These are phyloP conservation scores for Romanogobio albipinnatus DNA, from an alignment of 2,113 vertebrate genomes.

Conservation along the genomic window DNA sequence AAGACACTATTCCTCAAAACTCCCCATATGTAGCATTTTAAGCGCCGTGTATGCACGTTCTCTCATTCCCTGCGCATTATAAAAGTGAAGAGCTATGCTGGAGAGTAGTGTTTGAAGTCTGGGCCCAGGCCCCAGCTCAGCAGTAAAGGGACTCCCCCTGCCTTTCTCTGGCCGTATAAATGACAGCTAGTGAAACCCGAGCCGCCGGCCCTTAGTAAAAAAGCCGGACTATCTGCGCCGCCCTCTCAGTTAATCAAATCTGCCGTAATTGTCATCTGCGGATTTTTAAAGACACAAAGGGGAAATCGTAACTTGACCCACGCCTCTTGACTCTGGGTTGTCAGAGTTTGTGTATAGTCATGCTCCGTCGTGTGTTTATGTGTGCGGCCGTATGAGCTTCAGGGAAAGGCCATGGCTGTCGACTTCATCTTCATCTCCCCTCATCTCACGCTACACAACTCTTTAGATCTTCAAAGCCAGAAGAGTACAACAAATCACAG, in stretches of 20 bases:
- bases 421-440: slow-evolving; percentile 60
- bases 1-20: not conserved
- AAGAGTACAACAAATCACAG: slow-evolving; percentile 59
- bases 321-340: slow-evolving; percentile 52
- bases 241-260: slow-evolving; percentile 76
- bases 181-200: slow-evolving; percentile 81
- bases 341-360: slow-evolving; percentile 70
- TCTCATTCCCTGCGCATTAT: slow-evolving; percentile 29
- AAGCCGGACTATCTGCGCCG: slow-evolving; percentile 61
- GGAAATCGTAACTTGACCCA: slow-evolving; percentile 62
- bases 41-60: slow-evolving; percentile 16
- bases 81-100: slow-evolving; percentile 38
- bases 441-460: slow-evolving; percentile 57
- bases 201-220: slow-evolving; percentile 63
- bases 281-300: slow-evolving; percentile 69
- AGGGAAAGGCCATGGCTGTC: slow-evolving; percentile 51
- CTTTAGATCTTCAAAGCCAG: slow-evolving; percentile 62
- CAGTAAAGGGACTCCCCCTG: slow-evolving; percentile 74
- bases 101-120: slow-evolving; percentile 77
- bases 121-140: slow-evolving; percentile 59
- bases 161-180: slow-evolving; percentile 71
- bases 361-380: slow-evolving; percentile 66
- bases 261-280: slow-evolving; percentile 71
- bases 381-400: slow-evolving; percentile 62
- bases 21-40: slow-evolving; percentile 3